phyloP scores from a whole-genome alignment of 2,113 vertebrate genomes.

The Casuarius casuarius region DNA sequence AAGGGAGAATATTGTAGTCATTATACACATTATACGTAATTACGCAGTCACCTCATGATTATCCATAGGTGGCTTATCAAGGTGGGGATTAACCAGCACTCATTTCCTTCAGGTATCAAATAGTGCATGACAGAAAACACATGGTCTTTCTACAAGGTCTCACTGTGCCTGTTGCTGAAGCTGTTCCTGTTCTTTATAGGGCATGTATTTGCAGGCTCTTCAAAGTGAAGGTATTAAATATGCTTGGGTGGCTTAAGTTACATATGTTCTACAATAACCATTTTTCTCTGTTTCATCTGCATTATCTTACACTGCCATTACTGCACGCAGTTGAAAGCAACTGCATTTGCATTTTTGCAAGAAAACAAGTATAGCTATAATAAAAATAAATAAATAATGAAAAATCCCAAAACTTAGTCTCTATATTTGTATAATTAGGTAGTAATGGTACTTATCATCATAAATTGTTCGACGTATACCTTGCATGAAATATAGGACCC shows the following conservation, averaged over 20 bases:
- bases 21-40: neutral
- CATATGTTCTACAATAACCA: neutral
- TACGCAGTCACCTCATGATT: neutral
- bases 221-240: neutral
- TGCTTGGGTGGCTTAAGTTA: neutral
- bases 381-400: neutral
- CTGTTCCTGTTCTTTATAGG: neutral
- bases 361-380: neutral
- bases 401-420: neutral
- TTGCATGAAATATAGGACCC: neutral
- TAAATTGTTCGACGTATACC: neutral
- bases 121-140: neutral
- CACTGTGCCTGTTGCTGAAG: neutral
- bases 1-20: neutral
- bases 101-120: neutral
- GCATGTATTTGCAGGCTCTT: neutral
- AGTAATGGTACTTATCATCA: neutral
- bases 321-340: neutral
- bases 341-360: neutral
- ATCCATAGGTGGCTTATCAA: neutral
- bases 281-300: neutral
- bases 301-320: slow-evolving; percentile 5
- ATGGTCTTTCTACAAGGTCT: neutral
- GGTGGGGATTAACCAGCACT: neutral
- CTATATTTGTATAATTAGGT: neutral